Evolutionary conservation across 2,797 vertebrate species (phyloP), one percentile per base, ranked within the genome.

Genomic region (Eulemur mongoz): DNA sequence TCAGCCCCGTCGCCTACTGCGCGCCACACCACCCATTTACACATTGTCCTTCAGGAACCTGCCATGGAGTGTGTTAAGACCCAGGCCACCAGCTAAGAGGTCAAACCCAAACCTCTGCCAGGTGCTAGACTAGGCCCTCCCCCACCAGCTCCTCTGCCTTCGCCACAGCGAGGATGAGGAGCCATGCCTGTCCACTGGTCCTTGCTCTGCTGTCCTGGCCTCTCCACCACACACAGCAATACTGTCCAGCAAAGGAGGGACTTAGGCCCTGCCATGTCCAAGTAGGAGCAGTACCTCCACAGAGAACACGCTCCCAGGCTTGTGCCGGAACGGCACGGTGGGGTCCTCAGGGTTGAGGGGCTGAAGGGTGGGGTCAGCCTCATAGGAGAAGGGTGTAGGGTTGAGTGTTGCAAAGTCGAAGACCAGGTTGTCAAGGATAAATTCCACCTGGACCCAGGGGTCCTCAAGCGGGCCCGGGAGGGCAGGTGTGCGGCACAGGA

Each of bases 261-360:
- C 10, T 0, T 2, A 9, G n/a, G 13, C 48, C 35, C 50, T 0
- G 3, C 35, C 23, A 2, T 5, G 32, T 4, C 57, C 2, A 7
- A 22, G 59, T 0, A 32, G 76, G 7, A n/a, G 2, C 67, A 12
- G 95, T 98, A 99, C 99, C 99, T 99, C 99, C 81, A 99, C 99
- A 75, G 99, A 99, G 88, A 99, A 99, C 98, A 99, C 99, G 12
- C 99, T 99, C 92, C 99, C 99, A 0, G 99, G 99, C 97, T 99
- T 99, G 99, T 99, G 99, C 80, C 99, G 99, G 98, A 99, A 99
- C 0, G 99, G 99, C 73, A 98, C 99, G 86, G 98, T 98, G 18
- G 99, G 99, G 86, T 99, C 99, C 89, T 99, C 99, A 0, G 99
- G 98, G 97, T 99, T 99, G 88, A 99, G 97, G 0, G 98, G 98